Percentiles rank a stretch among this genome's conserved stretches.
Evolutionary conservation across 2,113 vertebrate genomes (phyloP).

Genomic region (Notiomystis cincta): DNA sequence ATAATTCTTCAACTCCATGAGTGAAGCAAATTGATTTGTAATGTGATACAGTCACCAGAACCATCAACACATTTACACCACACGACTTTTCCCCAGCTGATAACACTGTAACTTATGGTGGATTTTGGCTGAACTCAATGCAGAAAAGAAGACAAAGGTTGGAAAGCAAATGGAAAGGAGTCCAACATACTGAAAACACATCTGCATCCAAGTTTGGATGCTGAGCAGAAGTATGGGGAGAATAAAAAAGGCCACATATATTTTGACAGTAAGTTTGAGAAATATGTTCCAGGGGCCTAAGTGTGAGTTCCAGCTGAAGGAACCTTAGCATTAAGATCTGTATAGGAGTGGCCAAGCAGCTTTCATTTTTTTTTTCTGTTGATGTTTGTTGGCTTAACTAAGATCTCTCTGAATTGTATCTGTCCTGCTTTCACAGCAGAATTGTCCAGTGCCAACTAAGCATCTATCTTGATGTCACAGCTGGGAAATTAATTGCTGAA

Average conservation of each 20-base stretch:
- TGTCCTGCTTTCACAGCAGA: background rate
- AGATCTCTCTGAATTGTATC: background rate
- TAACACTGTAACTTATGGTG: background rate
- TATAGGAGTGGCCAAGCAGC: background rate
- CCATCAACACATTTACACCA: background rate
- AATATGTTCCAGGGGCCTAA: background rate
- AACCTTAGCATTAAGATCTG: background rate
- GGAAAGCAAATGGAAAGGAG: background rate
- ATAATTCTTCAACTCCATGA: background rate
- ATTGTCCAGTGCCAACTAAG: background rate
- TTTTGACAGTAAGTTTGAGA: background rate
- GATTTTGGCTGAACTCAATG: conserved; percentile 40
- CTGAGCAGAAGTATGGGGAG: background rate
- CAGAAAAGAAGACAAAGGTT: background rate
- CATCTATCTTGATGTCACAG: background rate
- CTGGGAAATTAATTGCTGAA: background rate
- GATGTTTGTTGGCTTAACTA: background rate
- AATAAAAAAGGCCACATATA: background rate
- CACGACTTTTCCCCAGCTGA: background rate
- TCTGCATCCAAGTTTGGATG: background rate
- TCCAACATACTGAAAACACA: background rate
- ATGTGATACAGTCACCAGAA: background rate
- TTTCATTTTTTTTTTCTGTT: background rate
- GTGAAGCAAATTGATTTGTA: conserved; percentile 1
- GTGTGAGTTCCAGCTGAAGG: background rate